Base-by-base conservation (phyloP, 2,797 vertebrate genomes). In the Platyrinchus mystaceus region DNA sequence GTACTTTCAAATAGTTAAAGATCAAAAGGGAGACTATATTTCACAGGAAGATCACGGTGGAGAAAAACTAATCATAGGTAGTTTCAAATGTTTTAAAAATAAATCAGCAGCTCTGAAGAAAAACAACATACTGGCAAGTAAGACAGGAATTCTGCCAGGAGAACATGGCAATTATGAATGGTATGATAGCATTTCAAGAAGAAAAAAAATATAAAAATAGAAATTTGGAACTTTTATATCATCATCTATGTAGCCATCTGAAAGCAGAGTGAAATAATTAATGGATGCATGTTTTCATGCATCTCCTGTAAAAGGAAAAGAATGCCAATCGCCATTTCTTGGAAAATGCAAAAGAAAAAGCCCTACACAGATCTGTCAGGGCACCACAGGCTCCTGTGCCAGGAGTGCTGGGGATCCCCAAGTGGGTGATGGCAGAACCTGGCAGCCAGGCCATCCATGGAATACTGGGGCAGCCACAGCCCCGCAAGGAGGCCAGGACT, bases 81-180 rank as follows among this genome's bases (percentile, higher is more conserved):
- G 53, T 44, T 90, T 87, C 49, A 86, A 84, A 60, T 53, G 17
- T 74, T 91, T 76, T 17, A 52, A 79, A 91, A 94, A 85, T 55
- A 62, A 82, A 77, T 43, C 22, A 85, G 11, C 28, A 43, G 10
- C 24, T 90, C 70, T 55, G 27, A 80, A 56, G 53, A 60, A 83
- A 74, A 85, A 2, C 18, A 36, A 14, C 9, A 32, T 47, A 36
- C 20, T 70, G 11, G 64, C 27, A 95, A 90, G 63, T 77, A 83
- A 93, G 49, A 43, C 27, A 83, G 43, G 53, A 87, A 89, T 70
- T 52, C 34, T 44, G 43, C 30, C 22, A 75, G 81, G 12, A 82
- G 76, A 91, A 10, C 19, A 52, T 4, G n/a, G 30, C 8, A 44
- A 68, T 79, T 84, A 26, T 60, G 63, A 70, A 73, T 7, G 1